A percentile compares a stretch with the other conserved stretches of the same genome.
Conservation (phyloP, 2,888 invertebrate genomes). For the Branchellion lobata region DNA sequence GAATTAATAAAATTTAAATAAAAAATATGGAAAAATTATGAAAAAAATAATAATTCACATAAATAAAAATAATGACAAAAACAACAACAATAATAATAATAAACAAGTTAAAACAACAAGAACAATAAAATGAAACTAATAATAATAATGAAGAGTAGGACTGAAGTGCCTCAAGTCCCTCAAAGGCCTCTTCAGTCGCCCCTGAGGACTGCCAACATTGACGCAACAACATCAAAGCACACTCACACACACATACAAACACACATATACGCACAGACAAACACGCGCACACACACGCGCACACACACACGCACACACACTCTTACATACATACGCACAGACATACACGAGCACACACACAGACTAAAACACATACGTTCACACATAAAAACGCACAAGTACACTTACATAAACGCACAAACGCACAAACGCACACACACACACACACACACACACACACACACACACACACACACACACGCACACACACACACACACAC, state of each 20-base stretch:
- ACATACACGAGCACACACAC: neutral
- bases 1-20: too few species aligned
- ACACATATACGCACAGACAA: neutral
- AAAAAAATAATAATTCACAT: too few species aligned
- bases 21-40: too few species aligned
- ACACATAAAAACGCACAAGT: neutral
- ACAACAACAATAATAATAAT: too few species aligned
- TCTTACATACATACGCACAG: neutral
- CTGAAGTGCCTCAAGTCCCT: too few species aligned
- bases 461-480: neutral
- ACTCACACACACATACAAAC: neutral
- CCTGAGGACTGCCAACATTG: too few species aligned
- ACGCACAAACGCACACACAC: neutral
- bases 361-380: neutral
- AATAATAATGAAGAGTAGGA: too few species aligned
- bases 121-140: too few species aligned
- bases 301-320: conserved; percentile 13
- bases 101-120: too few species aligned
- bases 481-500: neutral
- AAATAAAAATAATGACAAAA: too few species aligned
- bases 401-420: neutral
- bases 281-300: neutral
- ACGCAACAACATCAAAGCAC: neutral
- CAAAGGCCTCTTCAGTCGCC: too few species aligned
- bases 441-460: conserved; percentile 23